Conservation (phyloP, 2,797 vertebrate genomes). For the Danio aesculapii region DNA sequence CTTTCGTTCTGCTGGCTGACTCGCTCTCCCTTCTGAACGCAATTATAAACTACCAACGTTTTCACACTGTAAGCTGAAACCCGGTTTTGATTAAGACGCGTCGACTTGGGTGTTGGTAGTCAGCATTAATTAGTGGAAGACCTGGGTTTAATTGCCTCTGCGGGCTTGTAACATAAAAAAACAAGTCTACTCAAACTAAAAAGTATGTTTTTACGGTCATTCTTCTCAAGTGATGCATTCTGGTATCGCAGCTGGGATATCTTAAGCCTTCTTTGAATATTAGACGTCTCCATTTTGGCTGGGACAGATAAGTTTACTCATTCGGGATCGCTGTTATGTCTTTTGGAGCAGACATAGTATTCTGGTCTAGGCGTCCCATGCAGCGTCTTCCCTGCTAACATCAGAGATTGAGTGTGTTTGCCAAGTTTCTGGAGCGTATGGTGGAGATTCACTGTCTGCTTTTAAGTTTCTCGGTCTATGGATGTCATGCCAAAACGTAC, state of each 20-base stretch:
- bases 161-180: slow-evolving; percentile 30
- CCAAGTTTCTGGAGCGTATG: slow-evolving; percentile 28
- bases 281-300: slow-evolving; percentile 15
- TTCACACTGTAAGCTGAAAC: slow-evolving; percentile 29
- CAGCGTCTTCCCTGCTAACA: not conserved
- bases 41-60: slow-evolving; percentile 41
- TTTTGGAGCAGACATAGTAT: slow-evolving; percentile 7
- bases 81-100: slow-evolving; percentile 49
- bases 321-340: slow-evolving; percentile 7
- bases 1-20: slow-evolving; percentile 41
- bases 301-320: slow-evolving; percentile 22
- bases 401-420: slow-evolving; percentile 28
- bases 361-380: slow-evolving; percentile 4
- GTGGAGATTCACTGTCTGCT: slow-evolving; percentile 18
- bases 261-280: slow-evolving; percentile 27
- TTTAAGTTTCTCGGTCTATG: slow-evolving; percentile 35
- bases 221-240: not conserved
- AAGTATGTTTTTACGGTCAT: not conserved
- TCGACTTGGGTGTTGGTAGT: slow-evolving; percentile 39
- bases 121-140: slow-evolving; percentile 36
- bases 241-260: slow-evolving; percentile 1
- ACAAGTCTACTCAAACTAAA: slow-evolving; percentile 12
- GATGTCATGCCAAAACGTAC: slow-evolving; percentile 41
- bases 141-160: slow-evolving; percentile 45
- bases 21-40: slow-evolving; percentile 40